Base-by-base conservation (phyloP, 2,888 invertebrate species). In the Bombylius major region DNA sequence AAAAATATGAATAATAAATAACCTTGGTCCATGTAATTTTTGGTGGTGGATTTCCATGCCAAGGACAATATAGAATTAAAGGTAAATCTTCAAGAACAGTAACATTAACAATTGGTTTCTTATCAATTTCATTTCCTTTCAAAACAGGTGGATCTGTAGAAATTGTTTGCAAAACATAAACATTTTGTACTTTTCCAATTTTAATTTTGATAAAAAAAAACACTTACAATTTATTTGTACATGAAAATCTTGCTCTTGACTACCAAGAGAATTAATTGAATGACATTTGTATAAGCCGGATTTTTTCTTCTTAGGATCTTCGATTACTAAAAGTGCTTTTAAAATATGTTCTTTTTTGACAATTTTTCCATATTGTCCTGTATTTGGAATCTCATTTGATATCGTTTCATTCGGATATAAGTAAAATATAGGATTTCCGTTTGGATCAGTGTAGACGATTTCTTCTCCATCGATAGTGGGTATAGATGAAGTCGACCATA, bases 21-120 rank as follows among this genome's bases (percentile, higher is more conserved):
- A 78, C 78, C 64, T 79, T 80, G 63, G 78, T 78, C 84, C 85
- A 86, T 59, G 77, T 76, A 32, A 84, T 75, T 46, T 74, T 69
- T 0, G 83, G 83, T 5, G 67, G 53, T 0, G 84, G 84, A 62
- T 79, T 77, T 1, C 83, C 84, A 47, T 74, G 73, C 0, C 81
- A 80, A 55, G 79, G 77, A 64, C 83, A 83, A 56, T 75, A 73
- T 9, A 80, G 63, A 53, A 72, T 75, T 61, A 77, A 72, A 0
- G 76, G 67, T 59, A 77, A 75, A 0, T 76, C 77, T 1, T 74
- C 72, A 34, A 79, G 12, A 5, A 58, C 13, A 31, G 55, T 58
- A 33, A 55, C n/a, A 42, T 57, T 54, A 31, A 54, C 51, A 11
- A 33, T 31, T 44, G 14, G 47, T 13, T 55, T 36, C 31, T 50